Evolutionary conservation across 2,888 invertebrate genomes (phyloP), one percentile per base, ranked within the genome.

Genomic region (Seira sanloemensis): DNA sequence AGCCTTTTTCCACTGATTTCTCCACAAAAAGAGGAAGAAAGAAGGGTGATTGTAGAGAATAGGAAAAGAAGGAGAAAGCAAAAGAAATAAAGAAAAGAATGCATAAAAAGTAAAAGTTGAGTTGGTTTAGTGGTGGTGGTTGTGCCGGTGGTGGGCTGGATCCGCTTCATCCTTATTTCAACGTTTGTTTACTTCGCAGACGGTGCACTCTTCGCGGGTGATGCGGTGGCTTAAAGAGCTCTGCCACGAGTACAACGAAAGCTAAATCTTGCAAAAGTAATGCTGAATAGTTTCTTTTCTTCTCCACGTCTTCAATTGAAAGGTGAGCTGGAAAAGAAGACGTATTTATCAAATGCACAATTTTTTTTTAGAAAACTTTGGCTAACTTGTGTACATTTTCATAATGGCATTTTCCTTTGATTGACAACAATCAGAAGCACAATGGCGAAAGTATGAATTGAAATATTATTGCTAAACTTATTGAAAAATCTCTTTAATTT

Each of bases 1-100:
- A 82, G 77, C 77, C 82, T 77, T 82, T 82, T 81, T 72, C 82
- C 82, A 77, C 66, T 77, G 82, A 82, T 82, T 82, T 82, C 77
- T 67, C 54, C 24, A 21, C 66, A 75, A 68, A 9, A 62, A 62
- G 58, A 79, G 37, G 62, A 50, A 46, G 71, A 58, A 50, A 19
- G 26, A 54, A 71, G 66, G 72, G 58, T 62, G 71, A 50, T 67
- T 75, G 19, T 62, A 5, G 75, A 21, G 66, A 25, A 46, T 16
- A 16, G 16, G 12, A 27, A 27, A 25, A 26, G 68, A 37, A 72
- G 26, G 18, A n/a, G 75, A 65, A 21, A 62, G 21, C 16, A 62
- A 54, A 50, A 27, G 24, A 27, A 67, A 67, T 54, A 71, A 78
- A 27, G 58, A 25, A 16, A 62, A 23, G 23, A 62, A 62, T 62